A percentile compares a stretch with the other conserved stretches of the same genome.
These are phyloP conservation scores for Acestrorhynchus altus DNA, from an alignment of 2,797 vertebrate species.

Conservation along the genomic window DNA sequence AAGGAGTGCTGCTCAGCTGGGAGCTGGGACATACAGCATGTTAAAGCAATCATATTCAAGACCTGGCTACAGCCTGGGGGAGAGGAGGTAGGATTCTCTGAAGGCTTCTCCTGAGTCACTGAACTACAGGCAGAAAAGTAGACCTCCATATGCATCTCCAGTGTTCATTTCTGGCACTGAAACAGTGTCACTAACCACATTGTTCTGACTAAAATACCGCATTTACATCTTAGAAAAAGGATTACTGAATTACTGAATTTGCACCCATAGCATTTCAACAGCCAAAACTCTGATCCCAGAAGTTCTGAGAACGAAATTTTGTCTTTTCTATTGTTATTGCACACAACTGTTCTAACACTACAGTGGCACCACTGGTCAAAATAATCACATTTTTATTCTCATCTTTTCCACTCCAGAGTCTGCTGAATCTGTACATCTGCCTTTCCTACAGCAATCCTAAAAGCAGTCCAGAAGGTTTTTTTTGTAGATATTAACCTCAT, in stretches of 20 bases:
- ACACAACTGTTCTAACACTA: background rate
- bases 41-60: conserved; percentile 59
- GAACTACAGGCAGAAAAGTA: conserved; percentile 48
- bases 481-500: no score
- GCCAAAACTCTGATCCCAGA: background rate
- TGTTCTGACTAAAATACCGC: conserved; percentile 25
- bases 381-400: no score
- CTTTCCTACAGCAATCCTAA: no score
- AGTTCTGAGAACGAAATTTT: background rate
- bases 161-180: conserved; percentile 38
- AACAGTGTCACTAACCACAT: conserved; percentile 28
- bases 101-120: conserved; percentile 48
- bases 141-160: conserved; percentile 35
- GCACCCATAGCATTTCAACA: background rate
- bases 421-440: no score
- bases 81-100: conserved; percentile 25
- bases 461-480: no score
- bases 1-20: conserved; percentile 50
- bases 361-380: no score
- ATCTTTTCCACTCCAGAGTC: no score
- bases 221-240: background rate
- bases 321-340: no score
- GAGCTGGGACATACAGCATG: conserved; percentile 53
- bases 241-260: background rate
- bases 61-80: conserved; percentile 46